phyloP scores from a whole-genome alignment of 92 coral and sea anemone species.

The Micromussa lordhowensis region DNA sequence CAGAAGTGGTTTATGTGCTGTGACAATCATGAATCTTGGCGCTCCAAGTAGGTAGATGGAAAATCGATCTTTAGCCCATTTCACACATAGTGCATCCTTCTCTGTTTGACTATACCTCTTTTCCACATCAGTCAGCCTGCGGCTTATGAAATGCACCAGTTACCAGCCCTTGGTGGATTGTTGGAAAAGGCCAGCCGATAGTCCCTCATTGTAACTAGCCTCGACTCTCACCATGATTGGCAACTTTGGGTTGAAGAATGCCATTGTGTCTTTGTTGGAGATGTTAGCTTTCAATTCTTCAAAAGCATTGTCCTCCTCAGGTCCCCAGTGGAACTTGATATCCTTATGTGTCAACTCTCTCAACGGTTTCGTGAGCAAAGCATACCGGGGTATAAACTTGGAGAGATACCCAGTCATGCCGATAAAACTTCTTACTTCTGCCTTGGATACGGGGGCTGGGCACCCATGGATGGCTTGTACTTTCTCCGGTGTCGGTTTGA shows the following conservation, averaged over 20 bases:
- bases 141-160: too few species aligned
- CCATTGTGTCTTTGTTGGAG: too few species aligned
- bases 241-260: too few species aligned
- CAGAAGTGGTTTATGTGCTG: too few species aligned
- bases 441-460: slow-evolving; percentile 26
- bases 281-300: slow-evolving; percentile 29
- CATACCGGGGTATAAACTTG: slow-evolving; percentile 49
- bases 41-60: slow-evolving; percentile 65
- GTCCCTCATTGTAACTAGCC: too few species aligned
- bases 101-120: slow-evolving; percentile 68
- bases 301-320: slow-evolving; percentile 30
- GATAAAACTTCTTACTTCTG: slow-evolving; percentile 53
- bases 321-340: too few species aligned
- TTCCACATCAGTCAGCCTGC: too few species aligned
- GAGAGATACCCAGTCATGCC: slow-evolving; percentile 45
- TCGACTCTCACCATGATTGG: too few species aligned
- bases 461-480: slow-evolving; percentile 42
- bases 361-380: slow-evolving; percentile 45
- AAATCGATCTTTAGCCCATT: slow-evolving; percentile 66
- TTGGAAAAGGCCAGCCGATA: too few species aligned
- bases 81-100: slow-evolving; percentile 56
- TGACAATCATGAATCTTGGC: slow-evolving; percentile 65
- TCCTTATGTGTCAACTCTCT: slow-evolving; percentile 43
- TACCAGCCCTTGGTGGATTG: too few species aligned
- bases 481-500: slow-evolving; percentile 34